phyloP scores from a whole-genome alignment of 2,888 invertebrate species.

The Eretmocerus hayati region DNA sequence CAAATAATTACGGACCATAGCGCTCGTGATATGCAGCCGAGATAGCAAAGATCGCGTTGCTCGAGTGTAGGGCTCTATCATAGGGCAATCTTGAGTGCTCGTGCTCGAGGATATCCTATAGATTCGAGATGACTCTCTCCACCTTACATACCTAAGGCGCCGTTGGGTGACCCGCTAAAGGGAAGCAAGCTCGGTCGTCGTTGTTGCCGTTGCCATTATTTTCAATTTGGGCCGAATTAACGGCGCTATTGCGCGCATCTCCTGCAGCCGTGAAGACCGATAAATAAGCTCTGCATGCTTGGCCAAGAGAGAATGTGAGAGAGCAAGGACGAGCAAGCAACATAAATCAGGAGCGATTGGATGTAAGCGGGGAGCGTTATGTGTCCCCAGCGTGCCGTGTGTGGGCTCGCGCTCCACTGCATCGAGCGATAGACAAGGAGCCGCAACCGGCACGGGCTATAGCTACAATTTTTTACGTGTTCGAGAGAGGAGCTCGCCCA shows the following conservation, averaged over 20 bases:
- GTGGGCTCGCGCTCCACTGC: slow-evolving; percentile 25
- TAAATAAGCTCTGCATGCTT: slow-evolving; percentile 36
- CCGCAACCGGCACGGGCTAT: neutral
- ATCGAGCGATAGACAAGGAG: too few species aligned
- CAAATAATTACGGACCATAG: too few species aligned
- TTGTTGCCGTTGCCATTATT: slow-evolving; percentile 38
- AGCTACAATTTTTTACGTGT: neutral
- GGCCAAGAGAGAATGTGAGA: neutral
- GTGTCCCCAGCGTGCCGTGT: slow-evolving; percentile 47
- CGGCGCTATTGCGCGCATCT: slow-evolving; percentile 38
- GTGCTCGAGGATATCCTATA: too few species aligned
- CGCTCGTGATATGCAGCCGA: too few species aligned
- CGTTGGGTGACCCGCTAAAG: too few species aligned
- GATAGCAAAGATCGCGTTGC: too few species aligned
- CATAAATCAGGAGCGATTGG: slow-evolving; percentile 49
- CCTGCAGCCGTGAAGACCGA: slow-evolving; percentile 35
- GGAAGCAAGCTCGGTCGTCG: too few species aligned
- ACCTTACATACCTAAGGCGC: too few species aligned
- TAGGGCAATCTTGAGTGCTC: too few species aligned
- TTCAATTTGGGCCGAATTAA: slow-evolving; percentile 45
- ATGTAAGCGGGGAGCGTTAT: slow-evolving; percentile 47
- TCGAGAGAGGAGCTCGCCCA: too few species aligned
- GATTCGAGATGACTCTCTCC: too few species aligned
- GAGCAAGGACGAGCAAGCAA: slow-evolving; percentile 45
- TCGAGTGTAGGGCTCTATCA: too few species aligned